Evolutionary conservation across 2,113 vertebrate genomes (phyloP), one percentile per base, ranked within the genome.

Genomic region (Toxostoma redivivum): DNA sequence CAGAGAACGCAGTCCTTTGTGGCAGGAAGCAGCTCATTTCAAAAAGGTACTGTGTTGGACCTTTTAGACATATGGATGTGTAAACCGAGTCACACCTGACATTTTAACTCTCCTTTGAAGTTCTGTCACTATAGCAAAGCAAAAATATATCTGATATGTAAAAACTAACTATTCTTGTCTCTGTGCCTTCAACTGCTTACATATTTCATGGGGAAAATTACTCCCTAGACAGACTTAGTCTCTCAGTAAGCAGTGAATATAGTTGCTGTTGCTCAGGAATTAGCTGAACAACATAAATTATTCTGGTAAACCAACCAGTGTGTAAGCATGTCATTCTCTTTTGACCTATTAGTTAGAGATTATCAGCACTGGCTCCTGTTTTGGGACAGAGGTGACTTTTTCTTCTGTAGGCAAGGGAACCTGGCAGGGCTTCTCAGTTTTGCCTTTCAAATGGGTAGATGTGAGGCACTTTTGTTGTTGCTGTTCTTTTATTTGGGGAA

Each of bases 201-300:
- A 11, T 94, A 91, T 96, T 97, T 97, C 67, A 91, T 72, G 78
- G 94, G 78, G 85, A 96, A 88, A 88, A 97, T 97, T 91, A 84
- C 90, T 94, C 81, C 47, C 82, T 69, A 94, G 95, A 91, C 73
- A 91, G 83, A 88, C 42, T 94, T 78, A 86, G 53, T 79, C 72
- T 96, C 94, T 96, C 77, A 96, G 92, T 51, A 85, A 97, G 74
- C 86, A 91, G 69, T 84, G 84, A 97, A 92, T 93, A 78, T 92
- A 92, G 50, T 92, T 93, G 35, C 84, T 94, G 18, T 53, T 88
- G 94, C 84, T 96, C 93, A 94, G 72, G 91, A 82, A 95, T 94
- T 92, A 97, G 95, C 81, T 94, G 85, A 91, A 77, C 57, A 78
- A 66, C 35, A 66, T 86, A 60, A 90, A 88, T 78, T 84, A 84